A percentile compares a stretch with the other conserved stretches of the same genome.
phyloP scores from a whole-genome alignment of 2,888 invertebrate species.

The Eueremaeus valkanovi region DNA sequence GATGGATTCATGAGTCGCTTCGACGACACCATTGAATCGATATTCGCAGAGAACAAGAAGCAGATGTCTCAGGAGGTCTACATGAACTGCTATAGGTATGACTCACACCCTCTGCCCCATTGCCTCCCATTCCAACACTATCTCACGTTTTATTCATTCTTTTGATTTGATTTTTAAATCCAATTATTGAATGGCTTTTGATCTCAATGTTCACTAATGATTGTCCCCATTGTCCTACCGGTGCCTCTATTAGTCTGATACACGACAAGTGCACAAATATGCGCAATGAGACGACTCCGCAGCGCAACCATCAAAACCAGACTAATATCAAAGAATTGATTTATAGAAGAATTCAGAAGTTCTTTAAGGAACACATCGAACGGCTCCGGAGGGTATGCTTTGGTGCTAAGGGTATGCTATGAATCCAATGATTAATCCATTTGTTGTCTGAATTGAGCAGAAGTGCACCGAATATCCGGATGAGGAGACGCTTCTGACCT shows the following conservation, averaged over 20 bases:
- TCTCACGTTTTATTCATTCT: neutral
- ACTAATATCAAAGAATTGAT: conserved; percentile 4
- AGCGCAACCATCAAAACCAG: neutral
- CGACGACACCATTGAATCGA: neutral
- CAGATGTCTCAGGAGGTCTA: conserved; percentile 20
- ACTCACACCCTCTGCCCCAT: neutral
- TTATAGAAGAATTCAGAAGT: neutral
- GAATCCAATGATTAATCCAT: neutral
- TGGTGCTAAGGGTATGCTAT: neutral
- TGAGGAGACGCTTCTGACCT: conserved; percentile 91
- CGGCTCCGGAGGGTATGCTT: neutral
- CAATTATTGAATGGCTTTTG: neutral
- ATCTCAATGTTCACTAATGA: neutral
- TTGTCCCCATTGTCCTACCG: neutral
- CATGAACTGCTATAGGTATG: neutral
- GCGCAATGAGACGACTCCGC: neutral
- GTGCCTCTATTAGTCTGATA: neutral
- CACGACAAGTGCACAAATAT: conserved; percentile 6
- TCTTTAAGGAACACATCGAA: conserved; percentile 23
- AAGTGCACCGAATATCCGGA: conserved; percentile 2
- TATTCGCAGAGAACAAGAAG: conserved; percentile 15
- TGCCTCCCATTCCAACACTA: neutral
- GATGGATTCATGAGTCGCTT: neutral
- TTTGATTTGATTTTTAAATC: neutral
- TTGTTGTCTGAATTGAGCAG: neutral